These are phyloP conservation scores for Copidosoma aretas DNA, from an alignment of 2,888 invertebrate genomes.

Conservation along the genomic window DNA sequence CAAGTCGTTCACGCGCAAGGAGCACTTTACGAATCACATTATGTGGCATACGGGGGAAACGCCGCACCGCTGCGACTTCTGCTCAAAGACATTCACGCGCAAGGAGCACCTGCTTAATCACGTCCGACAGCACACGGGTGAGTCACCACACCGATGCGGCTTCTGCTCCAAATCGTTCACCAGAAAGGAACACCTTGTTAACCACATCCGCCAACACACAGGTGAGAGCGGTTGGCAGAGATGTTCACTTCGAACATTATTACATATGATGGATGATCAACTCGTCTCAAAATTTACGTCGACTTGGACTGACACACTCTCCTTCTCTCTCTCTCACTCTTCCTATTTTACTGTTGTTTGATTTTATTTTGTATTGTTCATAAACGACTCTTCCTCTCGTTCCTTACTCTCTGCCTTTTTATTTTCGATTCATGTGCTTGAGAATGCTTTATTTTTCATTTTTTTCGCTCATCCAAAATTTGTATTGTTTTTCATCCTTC, in stretches of 20 bases:
- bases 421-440: too few species aligned
- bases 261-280: background rate
- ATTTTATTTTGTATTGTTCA: too few species aligned
- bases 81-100: slow-evolving; percentile 79
- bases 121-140: slow-evolving; percentile 80
- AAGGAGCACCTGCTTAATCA: slow-evolving; percentile 80
- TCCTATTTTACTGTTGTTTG: too few species aligned
- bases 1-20: slow-evolving; percentile 86
- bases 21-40: slow-evolving; percentile 89
- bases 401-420: too few species aligned
- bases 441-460: too few species aligned
- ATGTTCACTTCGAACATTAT: slow-evolving; percentile 52
- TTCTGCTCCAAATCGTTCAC: slow-evolving; percentile 89
- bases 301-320: too few species aligned
- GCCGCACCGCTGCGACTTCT: slow-evolving; percentile 80
- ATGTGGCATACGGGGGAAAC: slow-evolving; percentile 87
- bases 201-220: slow-evolving; percentile 83
- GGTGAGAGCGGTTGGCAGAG: slow-evolving; percentile 63
- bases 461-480: too few species aligned
- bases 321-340: too few species aligned
- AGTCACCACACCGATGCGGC: slow-evolving; percentile 85
- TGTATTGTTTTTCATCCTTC: too few species aligned
- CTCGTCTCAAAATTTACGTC: too few species aligned
- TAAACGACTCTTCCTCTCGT: too few species aligned
- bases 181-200: slow-evolving; percentile 83